phyloP scores from a whole-genome alignment of 2,113 vertebrate genomes.

The Hippocampus abdominalis region DNA sequence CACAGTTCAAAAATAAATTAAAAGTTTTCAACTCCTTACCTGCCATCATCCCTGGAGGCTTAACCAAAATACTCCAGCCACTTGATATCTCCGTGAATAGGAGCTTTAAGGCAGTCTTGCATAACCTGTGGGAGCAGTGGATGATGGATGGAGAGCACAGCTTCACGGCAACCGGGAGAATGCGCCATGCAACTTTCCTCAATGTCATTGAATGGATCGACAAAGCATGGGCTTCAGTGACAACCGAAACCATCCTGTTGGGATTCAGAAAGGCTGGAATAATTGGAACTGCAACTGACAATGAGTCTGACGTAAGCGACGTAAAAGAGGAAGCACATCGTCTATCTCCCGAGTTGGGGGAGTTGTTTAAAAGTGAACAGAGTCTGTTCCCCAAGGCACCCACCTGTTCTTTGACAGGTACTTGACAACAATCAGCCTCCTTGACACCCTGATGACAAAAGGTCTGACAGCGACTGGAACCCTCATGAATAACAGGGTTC shows the following conservation, averaged over 20 bases:
- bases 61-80: background rate
- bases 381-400: no score
- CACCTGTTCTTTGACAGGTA: no score
- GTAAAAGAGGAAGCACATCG: background rate
- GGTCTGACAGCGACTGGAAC: no score
- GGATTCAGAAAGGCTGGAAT: background rate
- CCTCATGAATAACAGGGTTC: no score
- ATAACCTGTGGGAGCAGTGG: background rate
- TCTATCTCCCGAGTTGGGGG: no score
- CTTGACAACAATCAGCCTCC: no score
- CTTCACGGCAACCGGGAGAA: background rate
- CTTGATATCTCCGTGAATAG: background rate
- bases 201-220: slow-evolving; percentile 1
- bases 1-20: background rate
- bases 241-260: background rate
- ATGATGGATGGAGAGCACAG: background rate
- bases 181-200: background rate
- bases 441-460: no score
- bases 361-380: no score
- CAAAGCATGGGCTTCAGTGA: background rate
- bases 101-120: slow-evolving; percentile 7
- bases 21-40: background rate
- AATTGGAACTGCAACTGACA: background rate
- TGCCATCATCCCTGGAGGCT: background rate
- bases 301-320: background rate